Evolutionary conservation across 2,113 vertebrate species (phyloP).

Genomic region (Ariopsis seemanni): DNA sequence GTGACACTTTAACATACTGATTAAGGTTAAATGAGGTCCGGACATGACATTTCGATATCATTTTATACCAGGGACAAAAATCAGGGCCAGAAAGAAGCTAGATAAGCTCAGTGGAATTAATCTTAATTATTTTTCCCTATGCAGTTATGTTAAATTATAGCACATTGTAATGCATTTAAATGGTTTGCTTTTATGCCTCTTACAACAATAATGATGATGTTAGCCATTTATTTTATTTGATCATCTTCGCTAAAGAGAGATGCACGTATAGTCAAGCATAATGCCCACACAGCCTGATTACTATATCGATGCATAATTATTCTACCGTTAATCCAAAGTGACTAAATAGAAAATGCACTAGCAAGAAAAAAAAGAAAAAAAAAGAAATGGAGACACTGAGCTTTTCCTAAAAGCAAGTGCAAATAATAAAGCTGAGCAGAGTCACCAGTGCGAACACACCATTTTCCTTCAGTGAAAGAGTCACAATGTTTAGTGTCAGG

Average conservation of each 20-base stretch:
- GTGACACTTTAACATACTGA: background rate
- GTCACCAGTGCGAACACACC: constrained; percentile 30
- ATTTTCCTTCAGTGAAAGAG: constrained; percentile 19
- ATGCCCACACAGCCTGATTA: constrained; percentile 67
- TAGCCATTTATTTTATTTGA: constrained; percentile 60
- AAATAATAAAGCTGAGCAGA: constrained; percentile 47
- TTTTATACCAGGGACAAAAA: constrained; percentile 30
- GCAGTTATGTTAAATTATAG: constrained; percentile 57
- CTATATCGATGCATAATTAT: constrained; percentile 58
- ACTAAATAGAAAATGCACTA: constrained; percentile 59
- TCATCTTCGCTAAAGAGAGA: constrained; percentile 59
- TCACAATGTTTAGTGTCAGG: constrained; percentile 44
- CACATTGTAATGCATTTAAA: constrained; percentile 63
- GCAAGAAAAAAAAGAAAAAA: constrained; percentile 35
- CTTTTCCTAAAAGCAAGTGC: constrained; percentile 48
- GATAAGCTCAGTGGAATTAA: constrained; percentile 23
- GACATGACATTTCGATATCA: constrained; percentile 22
- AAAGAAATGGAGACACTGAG: constrained; percentile 37
- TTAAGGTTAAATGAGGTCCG: constrained; percentile 1
- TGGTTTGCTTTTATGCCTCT: constrained; percentile 60
- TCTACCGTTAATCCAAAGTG: constrained; percentile 62
- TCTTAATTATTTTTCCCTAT: background rate
- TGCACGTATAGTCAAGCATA: constrained; percentile 56
- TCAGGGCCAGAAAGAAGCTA: constrained; percentile 24
- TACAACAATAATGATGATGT: constrained; percentile 58